Evolutionary conservation across 2,797 vertebrate genomes (phyloP), one percentile per base, ranked within the genome.

Genomic region (Cichlasoma orientale): DNA sequence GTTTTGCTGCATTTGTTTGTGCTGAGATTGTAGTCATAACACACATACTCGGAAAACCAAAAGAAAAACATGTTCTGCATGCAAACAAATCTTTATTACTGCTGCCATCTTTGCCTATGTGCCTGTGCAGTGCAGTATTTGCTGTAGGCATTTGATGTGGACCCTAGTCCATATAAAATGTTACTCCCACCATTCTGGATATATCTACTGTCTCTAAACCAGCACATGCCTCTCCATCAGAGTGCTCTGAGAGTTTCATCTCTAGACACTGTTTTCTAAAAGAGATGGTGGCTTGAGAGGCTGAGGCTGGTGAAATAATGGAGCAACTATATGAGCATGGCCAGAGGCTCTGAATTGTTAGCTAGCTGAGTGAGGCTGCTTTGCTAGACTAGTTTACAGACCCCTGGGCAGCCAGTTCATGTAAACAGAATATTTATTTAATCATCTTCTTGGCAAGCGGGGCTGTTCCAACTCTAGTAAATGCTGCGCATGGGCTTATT

Each of bases 361-460:
- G 90, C 87, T 79, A 71, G 76, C 84, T 89, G 87, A 91, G 76
- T 86, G 81, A 89, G 85, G 87, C 89, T 84, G 86, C 90, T 90
- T 90, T 86, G 79, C 90, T 83, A 86, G 77, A 85, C 90, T 82
- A 78, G 87, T 90, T 83, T 90, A 72, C 86, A 90, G 84, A 91
- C 84, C 86, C 82, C 79, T 86, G 84, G 84, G 92, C 84, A 80
- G 79, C 59, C 27, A 58, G 82, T 88, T 80, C 84, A 84, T 92
- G 84, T 89, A 93, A 93, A 92, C 89, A 90, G 90, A 92, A 92
- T 92, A 91, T 92, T 88, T 91, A 92, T 90, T 89, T 90, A 92
- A 93, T 88, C 78, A 75, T 86, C 86, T 79, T 84, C 74, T 86
- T 82, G 85, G 80, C 86, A 82, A 84, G 79, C 79, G 88, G 85